A percentile compares a stretch with the other conserved stretches of the same genome.
These are phyloP conservation scores for Bradypus variegatus DNA, from an alignment of 2,797 vertebrate species.

Conservation along the genomic window DNA sequence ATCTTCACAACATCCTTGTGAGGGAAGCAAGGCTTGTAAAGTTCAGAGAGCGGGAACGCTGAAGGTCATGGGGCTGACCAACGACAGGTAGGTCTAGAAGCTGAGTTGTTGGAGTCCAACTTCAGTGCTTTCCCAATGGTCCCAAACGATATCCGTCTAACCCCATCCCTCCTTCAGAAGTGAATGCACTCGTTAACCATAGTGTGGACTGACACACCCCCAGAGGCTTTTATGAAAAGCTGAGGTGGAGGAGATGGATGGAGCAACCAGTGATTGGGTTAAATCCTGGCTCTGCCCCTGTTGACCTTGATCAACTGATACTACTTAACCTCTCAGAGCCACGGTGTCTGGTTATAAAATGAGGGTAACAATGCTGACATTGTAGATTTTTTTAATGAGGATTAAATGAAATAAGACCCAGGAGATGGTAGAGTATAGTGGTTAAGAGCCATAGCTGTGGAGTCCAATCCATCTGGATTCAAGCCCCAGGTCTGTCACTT, in stretches of 20 bases:
- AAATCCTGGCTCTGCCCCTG: neutral
- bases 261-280: neutral
- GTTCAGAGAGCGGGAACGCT: neutral
- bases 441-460: neutral
- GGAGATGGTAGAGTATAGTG: neutral
- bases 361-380: neutral
- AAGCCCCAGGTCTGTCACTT: neutral
- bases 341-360: neutral
- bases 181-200: neutral
- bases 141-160: fast-evolving
- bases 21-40: neutral
- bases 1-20: neutral
- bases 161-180: neutral
- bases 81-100: neutral
- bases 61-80: neutral
- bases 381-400: neutral
- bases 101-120: neutral
- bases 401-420: neutral
- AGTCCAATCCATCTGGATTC: neutral
- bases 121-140: neutral
- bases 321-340: neutral
- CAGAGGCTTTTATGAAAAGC: neutral
- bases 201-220: neutral
- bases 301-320: neutral
- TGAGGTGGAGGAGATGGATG: neutral